Percentiles rank a stretch among this genome's conserved stretches.
Conservation (phyloP, 2,113 vertebrate genomes). For the Megaleporinus macrocephalus region DNA sequence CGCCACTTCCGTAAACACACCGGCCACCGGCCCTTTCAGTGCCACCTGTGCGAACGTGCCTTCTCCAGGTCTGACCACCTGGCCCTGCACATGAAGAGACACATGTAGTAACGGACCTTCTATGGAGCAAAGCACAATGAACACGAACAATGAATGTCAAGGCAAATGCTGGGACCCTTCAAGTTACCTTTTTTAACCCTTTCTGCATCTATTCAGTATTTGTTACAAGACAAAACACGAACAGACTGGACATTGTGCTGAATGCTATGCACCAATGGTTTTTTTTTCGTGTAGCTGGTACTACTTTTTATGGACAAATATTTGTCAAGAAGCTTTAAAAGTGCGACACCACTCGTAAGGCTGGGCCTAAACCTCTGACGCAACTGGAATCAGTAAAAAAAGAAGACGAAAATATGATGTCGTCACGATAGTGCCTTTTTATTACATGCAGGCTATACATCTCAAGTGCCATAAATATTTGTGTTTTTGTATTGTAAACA, state of each 20-base stretch:
- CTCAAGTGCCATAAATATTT: constrained; percentile 63
- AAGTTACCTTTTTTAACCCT: constrained; percentile 25
- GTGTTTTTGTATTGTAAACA: constrained; percentile 40
- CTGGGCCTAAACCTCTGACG: constrained; percentile 69
- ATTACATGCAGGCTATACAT: constrained; percentile 54
- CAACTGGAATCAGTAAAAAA: constrained; percentile 66
- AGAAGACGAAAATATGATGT: constrained; percentile 54
- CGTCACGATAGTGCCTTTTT: constrained; percentile 68
- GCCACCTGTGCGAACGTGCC: constrained; percentile 92
- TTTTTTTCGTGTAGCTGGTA: constrained; percentile 84
- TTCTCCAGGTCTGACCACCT: constrained; percentile 96
- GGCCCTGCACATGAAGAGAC: constrained; percentile 95
- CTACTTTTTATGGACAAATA: constrained; percentile 72
- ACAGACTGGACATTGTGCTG: constrained; percentile 58
- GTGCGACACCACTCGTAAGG: constrained; percentile 49
- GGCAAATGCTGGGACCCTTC: constrained; percentile 36
- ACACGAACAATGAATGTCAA: constrained; percentile 50
- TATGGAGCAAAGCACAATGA: constrained; percentile 21
- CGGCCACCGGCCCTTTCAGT: constrained; percentile 94
- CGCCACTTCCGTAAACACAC: constrained; percentile 97
- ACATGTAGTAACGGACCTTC: constrained; percentile 78
- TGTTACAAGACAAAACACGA: constrained; percentile 49
- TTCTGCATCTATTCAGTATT: constrained; percentile 62
- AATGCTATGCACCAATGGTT: constrained; percentile 50
- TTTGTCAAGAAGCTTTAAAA: constrained; percentile 13